Base-by-base conservation (phyloP, 1,140 invertebrate species). In the Trichonephila inaurata region DNA sequence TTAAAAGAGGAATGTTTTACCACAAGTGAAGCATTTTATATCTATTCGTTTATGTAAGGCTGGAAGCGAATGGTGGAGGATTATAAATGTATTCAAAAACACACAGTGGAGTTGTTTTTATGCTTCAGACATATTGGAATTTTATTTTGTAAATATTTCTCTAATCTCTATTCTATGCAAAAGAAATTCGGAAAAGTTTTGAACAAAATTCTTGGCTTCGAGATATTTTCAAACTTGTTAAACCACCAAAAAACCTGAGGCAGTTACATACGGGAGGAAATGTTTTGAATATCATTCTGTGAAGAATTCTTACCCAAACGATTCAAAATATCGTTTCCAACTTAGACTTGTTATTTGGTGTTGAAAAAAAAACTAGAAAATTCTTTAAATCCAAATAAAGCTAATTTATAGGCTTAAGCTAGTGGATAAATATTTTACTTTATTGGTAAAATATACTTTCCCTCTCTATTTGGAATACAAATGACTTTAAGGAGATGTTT, bases 141-240 rank as follows among this genome's bases (percentile, higher is more conserved):
- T 77, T 40, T 77, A 77, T 77, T 77, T 77, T 77, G 28, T 5
- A 77, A 77, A 77, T 77, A 77, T 77, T 77, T 19, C 33, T 40
- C 72, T 77, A 33, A 28, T 77, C 72, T 77, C 33, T 77, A 40
- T 40, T 16, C 28, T 19, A 77, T 40, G 28, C 72, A 28, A 77
- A 18, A 77, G 28, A 40, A 12, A 77, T 77, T 77, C 72, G 33
- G 51, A 77, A 18, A 77, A 40, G 24, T 77, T 40, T 77, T 14
- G 33, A 0, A 77, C 12, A 16, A 14, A 33, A 16, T 77, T 77
- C 72, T 77, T 7, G 16, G 72, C 72, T 77, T 33, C 72, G 28
- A 40, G 72, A 77, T 18, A 77, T 77, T 14, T 69, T 69, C 12
- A 69, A 21, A 28, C 66, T 77, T 77, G 72, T 77, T 77, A 77